Percentiles rank a stretch among this genome's conserved stretches.
phyloP scores from a whole-genome alignment of 1,140 invertebrate species.

The Drosophila nebulosa region DNA sequence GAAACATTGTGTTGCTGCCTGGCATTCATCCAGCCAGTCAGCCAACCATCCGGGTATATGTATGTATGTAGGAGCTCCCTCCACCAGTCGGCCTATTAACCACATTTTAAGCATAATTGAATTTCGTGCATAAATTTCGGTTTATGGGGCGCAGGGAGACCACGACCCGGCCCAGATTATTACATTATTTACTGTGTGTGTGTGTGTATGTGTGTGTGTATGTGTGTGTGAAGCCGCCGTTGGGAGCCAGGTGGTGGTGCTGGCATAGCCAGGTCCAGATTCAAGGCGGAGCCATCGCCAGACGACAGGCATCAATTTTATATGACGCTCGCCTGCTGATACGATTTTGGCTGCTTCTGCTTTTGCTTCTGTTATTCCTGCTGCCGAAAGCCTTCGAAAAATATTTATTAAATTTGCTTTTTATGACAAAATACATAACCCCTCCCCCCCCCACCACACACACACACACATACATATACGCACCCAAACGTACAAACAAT shows the following conservation, averaged over 20 bases:
- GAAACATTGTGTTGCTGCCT: constrained; percentile 61
- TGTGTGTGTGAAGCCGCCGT: constrained; percentile 3
- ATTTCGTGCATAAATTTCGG: constrained; percentile 77
- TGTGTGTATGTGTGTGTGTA: neutral
- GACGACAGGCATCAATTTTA: constrained; percentile 72
- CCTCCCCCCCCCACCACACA: constrained; percentile 26
- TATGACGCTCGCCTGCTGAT: constrained; percentile 47
- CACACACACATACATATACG: constrained; percentile 2
- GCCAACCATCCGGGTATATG: neutral
- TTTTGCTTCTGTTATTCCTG: neutral
- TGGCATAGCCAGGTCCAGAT: constrained; percentile 25
- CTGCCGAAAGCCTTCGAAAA: constrained; percentile 35
- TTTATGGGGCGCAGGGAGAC: constrained; percentile 72
- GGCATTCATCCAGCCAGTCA: constrained; percentile 20
- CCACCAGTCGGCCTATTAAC: constrained; percentile 68
- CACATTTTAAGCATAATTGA: constrained; percentile 79
- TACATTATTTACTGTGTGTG: constrained; percentile 73
- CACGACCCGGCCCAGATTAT: constrained; percentile 68
- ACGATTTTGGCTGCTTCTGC: constrained; percentile 10
- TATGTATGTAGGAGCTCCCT: constrained; percentile 13
- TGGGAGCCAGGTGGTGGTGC: neutral
- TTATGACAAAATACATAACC: constrained; percentile 54
- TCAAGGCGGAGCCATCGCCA: constrained; percentile 30
- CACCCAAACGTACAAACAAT: constrained; percentile 29
- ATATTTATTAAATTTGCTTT: constrained; percentile 72